A percentile compares a stretch with the other conserved stretches of the same genome.
Evolutionary conservation across 2,888 invertebrate species (phyloP).

Genomic region (Chymomyza fuscimana): DNA sequence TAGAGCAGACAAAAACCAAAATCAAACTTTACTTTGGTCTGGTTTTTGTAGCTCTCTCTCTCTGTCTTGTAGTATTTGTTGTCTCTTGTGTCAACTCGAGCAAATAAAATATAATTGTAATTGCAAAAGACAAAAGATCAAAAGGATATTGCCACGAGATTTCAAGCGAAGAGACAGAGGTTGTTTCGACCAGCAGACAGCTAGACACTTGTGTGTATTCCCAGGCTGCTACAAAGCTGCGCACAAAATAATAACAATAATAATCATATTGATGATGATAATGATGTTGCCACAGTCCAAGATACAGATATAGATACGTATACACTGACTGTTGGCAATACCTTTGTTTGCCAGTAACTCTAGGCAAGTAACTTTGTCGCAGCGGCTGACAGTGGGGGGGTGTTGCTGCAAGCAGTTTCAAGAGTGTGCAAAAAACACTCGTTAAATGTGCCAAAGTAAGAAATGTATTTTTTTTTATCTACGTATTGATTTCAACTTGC

Average conservation of each 20-base stretch:
- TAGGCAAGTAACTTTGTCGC: not conserved
- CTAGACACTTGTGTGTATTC: conserved; percentile 29
- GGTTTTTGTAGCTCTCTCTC: not conserved
- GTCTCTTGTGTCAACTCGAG: conserved; percentile 61
- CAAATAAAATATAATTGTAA: conserved; percentile 71
- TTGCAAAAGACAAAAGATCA: conserved; percentile 67
- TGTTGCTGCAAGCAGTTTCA: conserved; percentile 33
- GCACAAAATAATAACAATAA: conserved; percentile 40
- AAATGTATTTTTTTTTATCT: conserved; percentile 38
- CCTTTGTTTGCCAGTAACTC: not conserved
- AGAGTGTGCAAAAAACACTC: conserved; percentile 69
- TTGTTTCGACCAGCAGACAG: not conserved
- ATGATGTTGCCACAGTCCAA: conserved; percentile 41
- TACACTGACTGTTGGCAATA: conserved; percentile 2
- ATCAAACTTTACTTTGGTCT: conserved; percentile 30
- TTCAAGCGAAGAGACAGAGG: conserved; percentile 15
- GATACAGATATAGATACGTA: not conserved
- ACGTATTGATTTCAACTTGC: conserved; percentile 42
- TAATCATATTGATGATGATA: conserved; percentile 59
- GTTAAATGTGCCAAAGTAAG: conserved; percentile 72
- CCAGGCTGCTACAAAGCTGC: conserved; percentile 44
- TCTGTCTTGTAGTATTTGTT: not conserved
- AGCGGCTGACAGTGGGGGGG: not conserved
- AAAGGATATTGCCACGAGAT: conserved; percentile 36
- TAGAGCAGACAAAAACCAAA: conserved; percentile 36